Conservation (phyloP, 2,888 invertebrate genomes). For the Elgonia sp. region DNA sequence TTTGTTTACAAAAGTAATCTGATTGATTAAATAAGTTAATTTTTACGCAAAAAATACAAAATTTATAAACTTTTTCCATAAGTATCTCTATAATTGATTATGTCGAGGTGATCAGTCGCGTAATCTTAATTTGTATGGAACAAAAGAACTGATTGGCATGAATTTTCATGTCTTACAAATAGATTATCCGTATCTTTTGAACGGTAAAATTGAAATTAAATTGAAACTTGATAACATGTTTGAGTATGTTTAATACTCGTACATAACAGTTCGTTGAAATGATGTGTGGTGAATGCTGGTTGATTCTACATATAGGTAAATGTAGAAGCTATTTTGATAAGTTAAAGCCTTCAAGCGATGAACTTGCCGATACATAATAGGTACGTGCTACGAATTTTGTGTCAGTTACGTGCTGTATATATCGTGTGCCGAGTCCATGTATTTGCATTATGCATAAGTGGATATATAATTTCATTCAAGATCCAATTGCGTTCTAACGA, state of each 20-base stretch:
- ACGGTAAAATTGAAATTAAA: constrained; percentile 69
- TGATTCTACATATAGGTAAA: constrained; percentile 69
- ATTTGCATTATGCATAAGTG: constrained; percentile 71
- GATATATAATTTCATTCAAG: constrained; percentile 68
- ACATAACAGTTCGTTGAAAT: constrained; percentile 68
- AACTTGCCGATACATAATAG: constrained; percentile 74
- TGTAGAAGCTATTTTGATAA: constrained; percentile 74
- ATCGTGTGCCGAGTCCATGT: constrained; percentile 57
- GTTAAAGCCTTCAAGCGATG: constrained; percentile 73
- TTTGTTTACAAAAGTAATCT: too few relatives aligned
- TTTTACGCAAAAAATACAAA: too few relatives aligned
- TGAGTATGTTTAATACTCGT: constrained; percentile 66
- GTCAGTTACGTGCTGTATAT: constrained; percentile 67
- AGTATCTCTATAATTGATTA: not conserved
- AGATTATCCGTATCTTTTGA: constrained; percentile 60
- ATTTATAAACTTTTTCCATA: too few relatives aligned
- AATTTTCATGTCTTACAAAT: constrained; percentile 42
- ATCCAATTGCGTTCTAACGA: constrained; percentile 54
- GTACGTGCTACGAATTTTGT: constrained; percentile 73
- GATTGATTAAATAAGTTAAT: too few relatives aligned
- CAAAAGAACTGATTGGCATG: constrained; percentile 31
- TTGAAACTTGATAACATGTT: constrained; percentile 73
- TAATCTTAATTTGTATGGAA: constrained; percentile 41
- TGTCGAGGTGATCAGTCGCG: not conserved
- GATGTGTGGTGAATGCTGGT: constrained; percentile 70